Evolutionary conservation across 2,797 vertebrate species (phyloP), one percentile per base, ranked within the genome.

Genomic region (Sebastolobus altivelis): DNA sequence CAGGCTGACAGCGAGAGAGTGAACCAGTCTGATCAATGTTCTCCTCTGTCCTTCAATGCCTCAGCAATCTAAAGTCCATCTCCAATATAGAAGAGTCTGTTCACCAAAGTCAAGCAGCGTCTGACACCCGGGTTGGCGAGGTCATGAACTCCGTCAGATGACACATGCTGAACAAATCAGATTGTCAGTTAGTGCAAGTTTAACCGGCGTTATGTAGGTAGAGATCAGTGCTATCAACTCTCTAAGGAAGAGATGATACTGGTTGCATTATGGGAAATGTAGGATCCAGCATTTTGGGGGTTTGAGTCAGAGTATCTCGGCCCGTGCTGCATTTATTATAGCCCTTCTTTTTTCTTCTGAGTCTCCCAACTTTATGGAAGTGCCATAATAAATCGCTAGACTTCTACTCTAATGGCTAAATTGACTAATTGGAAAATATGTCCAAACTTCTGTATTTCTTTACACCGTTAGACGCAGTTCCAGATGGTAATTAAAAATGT

Each of bases 1-100:
- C 27, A 9, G 54, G 31, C 35, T 43, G 80, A 83, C 76, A 73
- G 82, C 8, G 2, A 79, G 76, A 79, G 46, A 75, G 60, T 59
- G 69, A 73, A 61, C 9, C 55, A 18, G 79, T 63, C 73, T 10
- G 72, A 87, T 75, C 66, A 63, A 54, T 66, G 55, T 65, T 37
- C 38, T 58, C 69, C 3, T 35, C 69, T 61, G 71, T 81, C 73
- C 37, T 43, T 85, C 72, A 79, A 35, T 56, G 25, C 43, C 54
- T 16, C 40, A 13, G n/a, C 58, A 60, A 69, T 35, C 54, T 35
- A 4, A 60, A 38, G 74, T 56, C 66, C 55, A 70, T 61, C 56
- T 46, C 54, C n/a, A 65, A 65, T 4, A n/a, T 2, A 56, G n/a
- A 49, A 70, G 73, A 54, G 35, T 38, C 63, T 75, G 35, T n/a